Evolutionary conservation across 2,888 invertebrate genomes (phyloP).

Genomic region (Spicauda simplicius): DNA sequence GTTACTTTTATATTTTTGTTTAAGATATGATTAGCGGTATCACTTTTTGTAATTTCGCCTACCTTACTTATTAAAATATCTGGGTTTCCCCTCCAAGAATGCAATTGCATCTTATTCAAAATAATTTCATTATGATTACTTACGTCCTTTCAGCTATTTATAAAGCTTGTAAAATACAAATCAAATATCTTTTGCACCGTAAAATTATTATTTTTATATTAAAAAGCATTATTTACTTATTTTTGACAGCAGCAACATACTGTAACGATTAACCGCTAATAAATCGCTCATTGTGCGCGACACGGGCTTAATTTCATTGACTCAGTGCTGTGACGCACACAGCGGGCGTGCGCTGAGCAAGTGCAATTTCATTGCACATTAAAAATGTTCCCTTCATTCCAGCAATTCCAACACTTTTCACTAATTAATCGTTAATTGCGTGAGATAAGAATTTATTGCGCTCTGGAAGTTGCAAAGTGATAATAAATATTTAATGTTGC

Average conservation of each 20-base stretch:
- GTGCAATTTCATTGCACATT: constrained; percentile 27
- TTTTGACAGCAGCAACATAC: constrained; percentile 31
- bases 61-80: too few relatives aligned
- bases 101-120: too few relatives aligned
- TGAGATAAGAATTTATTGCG: constrained; percentile 36
- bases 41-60: too few relatives aligned
- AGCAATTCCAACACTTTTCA: constrained; percentile 28
- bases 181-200: too few relatives aligned
- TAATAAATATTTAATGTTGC: constrained; percentile 32
- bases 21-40: too few relatives aligned
- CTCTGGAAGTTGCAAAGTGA: constrained; percentile 23
- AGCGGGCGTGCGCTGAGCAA: constrained; percentile 6
- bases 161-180: too few relatives aligned
- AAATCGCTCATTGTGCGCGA: constrained; percentile 38
- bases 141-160: too few relatives aligned
- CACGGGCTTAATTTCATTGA: constrained; percentile 28
- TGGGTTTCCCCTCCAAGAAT: too few relatives aligned
- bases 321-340: constrained; percentile 11
- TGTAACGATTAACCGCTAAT: constrained; percentile 39
- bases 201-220: background rate
- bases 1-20: too few relatives aligned
- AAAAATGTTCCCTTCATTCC: constrained; percentile 26
- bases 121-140: too few relatives aligned
- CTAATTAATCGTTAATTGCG: constrained; percentile 36
- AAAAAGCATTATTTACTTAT: background rate